Percentiles rank a stretch among this genome's conserved stretches.
Conservation (phyloP, 2,888 invertebrate genomes). For the Neoscelio sp. region DNA sequence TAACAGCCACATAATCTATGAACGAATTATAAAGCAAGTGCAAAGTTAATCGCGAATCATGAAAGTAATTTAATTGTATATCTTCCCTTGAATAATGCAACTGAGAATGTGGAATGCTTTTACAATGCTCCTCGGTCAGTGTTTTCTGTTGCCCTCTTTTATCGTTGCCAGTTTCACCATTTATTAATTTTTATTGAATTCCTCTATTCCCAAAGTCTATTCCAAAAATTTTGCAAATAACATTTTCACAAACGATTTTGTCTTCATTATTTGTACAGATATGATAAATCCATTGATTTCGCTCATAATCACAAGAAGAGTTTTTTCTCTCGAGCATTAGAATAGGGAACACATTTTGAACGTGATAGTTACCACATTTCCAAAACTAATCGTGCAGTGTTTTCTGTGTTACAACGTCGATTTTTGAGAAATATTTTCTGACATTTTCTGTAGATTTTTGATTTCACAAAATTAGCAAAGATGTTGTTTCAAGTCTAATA, state of each 20-base stretch:
- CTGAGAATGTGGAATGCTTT: conserved; percentile 44
- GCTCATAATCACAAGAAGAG: neutral
- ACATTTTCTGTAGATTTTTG: no score
- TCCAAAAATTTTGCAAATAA: neutral
- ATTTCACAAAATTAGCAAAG: no score
- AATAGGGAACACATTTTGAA: no score
- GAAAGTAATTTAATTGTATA: conserved; percentile 48
- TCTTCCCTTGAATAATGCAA: conserved; percentile 39
- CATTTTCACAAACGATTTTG: neutral
- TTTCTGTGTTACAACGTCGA: no score
- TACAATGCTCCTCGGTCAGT: conserved; percentile 44
- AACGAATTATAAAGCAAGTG: conserved; percentile 1
- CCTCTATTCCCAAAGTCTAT: neutral
- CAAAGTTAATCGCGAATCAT: conserved; percentile 30
- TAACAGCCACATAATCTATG: conserved; percentile 26
- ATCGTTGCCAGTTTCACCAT: conserved; percentile 1
- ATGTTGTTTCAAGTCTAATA: no score
- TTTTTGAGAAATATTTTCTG: no score
- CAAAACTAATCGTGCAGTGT: no score
- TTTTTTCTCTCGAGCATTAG: no score
- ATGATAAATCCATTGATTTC: conserved; percentile 2
- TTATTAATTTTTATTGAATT: conserved; percentile 3
- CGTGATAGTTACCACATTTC: no score
- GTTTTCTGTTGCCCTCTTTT: conserved; percentile 22
- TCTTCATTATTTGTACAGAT: neutral